A percentile compares a stretch with the other conserved stretches of the same genome.
These are phyloP conservation scores for Temnothorax curvispinosus DNA, from an alignment of 1,140 invertebrate species.

Conservation along the genomic window DNA sequence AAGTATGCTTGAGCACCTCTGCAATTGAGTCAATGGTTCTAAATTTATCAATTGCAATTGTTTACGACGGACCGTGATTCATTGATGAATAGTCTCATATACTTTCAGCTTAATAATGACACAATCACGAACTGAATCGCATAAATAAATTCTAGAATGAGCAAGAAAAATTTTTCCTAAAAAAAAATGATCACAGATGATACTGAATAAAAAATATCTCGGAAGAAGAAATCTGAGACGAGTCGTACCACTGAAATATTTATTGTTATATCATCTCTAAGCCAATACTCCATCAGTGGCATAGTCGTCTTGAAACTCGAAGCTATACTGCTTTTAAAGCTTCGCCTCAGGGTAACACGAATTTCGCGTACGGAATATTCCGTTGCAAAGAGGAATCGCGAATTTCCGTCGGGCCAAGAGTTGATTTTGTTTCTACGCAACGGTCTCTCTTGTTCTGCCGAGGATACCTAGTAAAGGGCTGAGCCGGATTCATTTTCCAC, in stretches of 20 bases:
- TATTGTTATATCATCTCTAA: background rate
- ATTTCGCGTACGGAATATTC: background rate
- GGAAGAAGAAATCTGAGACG: background rate
- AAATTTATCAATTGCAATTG: slow-evolving; percentile 36
- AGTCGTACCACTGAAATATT: background rate
- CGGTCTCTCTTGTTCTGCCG: background rate
- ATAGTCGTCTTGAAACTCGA: slow-evolving; percentile 1
- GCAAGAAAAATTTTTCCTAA: background rate
- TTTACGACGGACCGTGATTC: background rate
- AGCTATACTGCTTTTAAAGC: background rate
- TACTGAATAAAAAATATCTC: background rate
- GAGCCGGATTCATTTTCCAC: background rate
- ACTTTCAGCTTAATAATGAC: background rate
- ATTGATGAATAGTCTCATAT: background rate
- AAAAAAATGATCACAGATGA: background rate
- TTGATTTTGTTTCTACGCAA: background rate
- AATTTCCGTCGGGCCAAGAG: background rate
- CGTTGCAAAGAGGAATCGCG: background rate
- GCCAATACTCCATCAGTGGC: background rate
- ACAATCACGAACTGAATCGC: background rate
- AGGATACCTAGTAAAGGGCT: background rate
- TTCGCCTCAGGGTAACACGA: background rate
- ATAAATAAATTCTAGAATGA: background rate
- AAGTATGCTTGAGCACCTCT: background rate
- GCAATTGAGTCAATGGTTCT: background rate